Percentiles rank a stretch among this genome's conserved stretches.
Conservation (phyloP, 1,140 invertebrate genomes). For the Saccostrea cuccullata region DNA sequence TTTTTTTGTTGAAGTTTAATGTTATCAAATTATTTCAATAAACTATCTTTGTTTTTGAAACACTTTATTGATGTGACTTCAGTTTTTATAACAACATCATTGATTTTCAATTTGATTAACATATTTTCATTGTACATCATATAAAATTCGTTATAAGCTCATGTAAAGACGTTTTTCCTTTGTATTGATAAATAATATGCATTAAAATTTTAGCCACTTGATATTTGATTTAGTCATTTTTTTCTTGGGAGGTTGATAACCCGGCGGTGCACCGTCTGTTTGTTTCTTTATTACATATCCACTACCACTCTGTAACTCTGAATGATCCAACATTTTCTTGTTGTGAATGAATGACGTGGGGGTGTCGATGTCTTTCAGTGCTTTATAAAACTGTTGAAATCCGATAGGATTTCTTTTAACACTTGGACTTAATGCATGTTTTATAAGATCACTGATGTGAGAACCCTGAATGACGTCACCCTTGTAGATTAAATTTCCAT, state of each 20-base stretch:
- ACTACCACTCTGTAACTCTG: not conserved
- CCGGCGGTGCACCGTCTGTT: slow-evolving; percentile 24
- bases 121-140: not conserved
- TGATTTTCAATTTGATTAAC: not conserved
- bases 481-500: slow-evolving; percentile 22
- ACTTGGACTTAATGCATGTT: slow-evolving; percentile 1
- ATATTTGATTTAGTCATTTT: slow-evolving; percentile 20
- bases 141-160: not conserved
- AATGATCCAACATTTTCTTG: not conserved
- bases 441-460: slow-evolving; percentile 47
- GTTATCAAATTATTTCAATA: not conserved
- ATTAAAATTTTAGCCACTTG: slow-evolving; percentile 40
- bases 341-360: slow-evolving; percentile 38
- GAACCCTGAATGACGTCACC: slow-evolving; percentile 26
- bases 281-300: not conserved
- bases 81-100: not conserved
- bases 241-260: not conserved
- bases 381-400: not conserved
- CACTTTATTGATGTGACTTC: not conserved
- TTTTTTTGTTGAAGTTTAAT: not conserved
- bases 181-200: not conserved
- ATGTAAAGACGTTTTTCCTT: not conserved
- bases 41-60: no score
- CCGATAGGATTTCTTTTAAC: not conserved
- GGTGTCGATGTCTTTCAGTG: slow-evolving; percentile 7